phyloP scores from a whole-genome alignment of 2,113 vertebrate genomes.

The Tinamus guttatus region DNA sequence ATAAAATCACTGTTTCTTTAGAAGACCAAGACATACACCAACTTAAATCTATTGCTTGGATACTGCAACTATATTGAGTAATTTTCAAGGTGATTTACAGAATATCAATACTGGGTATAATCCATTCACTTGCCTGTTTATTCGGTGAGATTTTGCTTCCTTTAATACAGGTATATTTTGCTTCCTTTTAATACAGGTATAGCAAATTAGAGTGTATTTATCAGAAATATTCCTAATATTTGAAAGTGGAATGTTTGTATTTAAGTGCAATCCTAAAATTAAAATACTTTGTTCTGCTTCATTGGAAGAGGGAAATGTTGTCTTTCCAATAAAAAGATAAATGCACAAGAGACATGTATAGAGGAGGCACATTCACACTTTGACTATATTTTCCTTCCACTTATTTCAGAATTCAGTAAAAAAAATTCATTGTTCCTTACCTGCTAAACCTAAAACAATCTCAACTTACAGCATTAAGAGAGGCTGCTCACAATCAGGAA shows the following conservation, averaged over 20 bases:
- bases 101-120: not conserved
- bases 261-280: not conserved
- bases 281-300: slow-evolving; percentile 24
- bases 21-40: not conserved
- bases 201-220: not conserved
- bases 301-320: not conserved
- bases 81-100: not conserved
- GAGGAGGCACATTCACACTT: not conserved
- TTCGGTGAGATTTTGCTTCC: not conserved
- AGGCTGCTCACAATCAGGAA: not conserved
- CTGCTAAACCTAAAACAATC: not conserved
- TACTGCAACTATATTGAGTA: not conserved
- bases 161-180: not conserved
- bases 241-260: not conserved
- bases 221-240: not conserved
- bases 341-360: not conserved
- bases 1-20: not conserved
- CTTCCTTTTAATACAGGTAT: not conserved
- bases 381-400: not conserved
- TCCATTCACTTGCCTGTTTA: not conserved
- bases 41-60: not conserved
- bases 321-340: not conserved
- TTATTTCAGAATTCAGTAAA: not conserved
- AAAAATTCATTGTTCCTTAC: not conserved
- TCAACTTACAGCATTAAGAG: not conserved